These are phyloP conservation scores for Halichoeres trimaculatus DNA, from an alignment of 2,113 vertebrate species.

Conservation along the genomic window DNA sequence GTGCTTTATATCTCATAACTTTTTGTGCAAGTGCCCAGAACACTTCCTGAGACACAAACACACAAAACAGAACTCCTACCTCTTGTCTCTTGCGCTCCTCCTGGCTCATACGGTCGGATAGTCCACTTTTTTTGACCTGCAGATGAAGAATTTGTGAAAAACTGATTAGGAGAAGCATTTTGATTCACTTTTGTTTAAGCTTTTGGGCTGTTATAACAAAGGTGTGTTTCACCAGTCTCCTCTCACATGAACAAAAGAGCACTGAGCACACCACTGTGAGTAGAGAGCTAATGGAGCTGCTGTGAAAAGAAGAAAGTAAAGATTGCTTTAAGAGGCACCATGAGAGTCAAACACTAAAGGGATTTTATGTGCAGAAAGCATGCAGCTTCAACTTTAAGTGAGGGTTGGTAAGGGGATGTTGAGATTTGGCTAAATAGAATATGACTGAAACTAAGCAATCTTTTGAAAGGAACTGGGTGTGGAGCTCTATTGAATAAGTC, in stretches of 20 bases:
- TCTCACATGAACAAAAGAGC: conserved; percentile 29
- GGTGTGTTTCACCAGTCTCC: conserved; percentile 17
- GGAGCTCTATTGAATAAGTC: conserved; percentile 27
- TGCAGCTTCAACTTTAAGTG: background rate
- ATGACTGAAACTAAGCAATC: conserved; percentile 25
- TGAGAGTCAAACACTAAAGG: background rate
- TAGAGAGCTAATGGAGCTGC: conserved; percentile 7
- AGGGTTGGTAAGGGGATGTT: conserved; percentile 10
- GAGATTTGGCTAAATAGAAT: conserved; percentile 16
- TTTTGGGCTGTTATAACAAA: too few relatives aligned
- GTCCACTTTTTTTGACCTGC: conserved; percentile 92
- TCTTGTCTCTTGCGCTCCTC: conserved; percentile 96
- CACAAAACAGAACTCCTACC: conserved; percentile 78
- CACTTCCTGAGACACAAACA: too few relatives aligned
- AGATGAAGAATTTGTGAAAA: conserved; percentile 23
- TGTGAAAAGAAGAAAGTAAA: background rate
- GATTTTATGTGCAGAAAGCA: background rate
- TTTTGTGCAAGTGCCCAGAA: background rate
- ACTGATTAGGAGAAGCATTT: too few relatives aligned
- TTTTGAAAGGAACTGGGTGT: conserved; percentile 27
- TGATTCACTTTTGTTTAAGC: background rate
- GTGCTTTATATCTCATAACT: background rate
- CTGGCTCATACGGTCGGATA: conserved; percentile 85
- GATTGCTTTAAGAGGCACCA: background rate
- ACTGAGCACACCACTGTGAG: conserved; percentile 51